phyloP scores from a whole-genome alignment of 2,888 invertebrate genomes.

The Ctenicera cuprea region DNA sequence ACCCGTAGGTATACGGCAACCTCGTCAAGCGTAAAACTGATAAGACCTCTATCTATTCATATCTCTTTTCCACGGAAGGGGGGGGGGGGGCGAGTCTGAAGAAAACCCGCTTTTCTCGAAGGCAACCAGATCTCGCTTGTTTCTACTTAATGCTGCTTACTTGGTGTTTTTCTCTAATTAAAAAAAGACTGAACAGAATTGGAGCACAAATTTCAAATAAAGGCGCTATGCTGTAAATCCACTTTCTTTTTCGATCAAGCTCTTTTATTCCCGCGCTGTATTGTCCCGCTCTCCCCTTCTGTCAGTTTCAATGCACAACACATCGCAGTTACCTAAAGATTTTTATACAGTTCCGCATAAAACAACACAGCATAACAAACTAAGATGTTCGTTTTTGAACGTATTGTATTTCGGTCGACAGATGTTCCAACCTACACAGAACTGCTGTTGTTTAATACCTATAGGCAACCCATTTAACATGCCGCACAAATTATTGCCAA shows the following conservation, averaged over 20 bases:
- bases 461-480: no score
- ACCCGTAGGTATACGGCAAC: slow-evolving; percentile 49
- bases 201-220: slow-evolving; percentile 62
- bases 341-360: neutral
- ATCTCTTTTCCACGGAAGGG: slow-evolving; percentile 24
- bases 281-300: slow-evolving; percentile 57
- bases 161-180: slow-evolving; percentile 39
- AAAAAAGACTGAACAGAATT: slow-evolving; percentile 53
- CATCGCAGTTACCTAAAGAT: slow-evolving; percentile 13
- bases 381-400: no score
- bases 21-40: slow-evolving; percentile 59
- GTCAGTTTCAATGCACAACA: slow-evolving; percentile 55
- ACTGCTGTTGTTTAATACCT: no score
- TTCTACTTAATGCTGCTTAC: neutral
- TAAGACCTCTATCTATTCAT: slow-evolving; percentile 55
- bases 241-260: slow-evolving; percentile 66
- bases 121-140: neutral
- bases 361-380: no score
- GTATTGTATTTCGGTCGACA: no score
- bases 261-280: slow-evolving; percentile 59
- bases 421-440: no score
- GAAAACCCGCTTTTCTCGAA: neutral
- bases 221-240: slow-evolving; percentile 63
- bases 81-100: neutral
- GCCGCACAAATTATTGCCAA: no score